Evolutionary conservation across 1,140 invertebrate species (phyloP), one percentile per base, ranked within the genome.

Genomic region (Gonatopus flavifemur): DNA sequence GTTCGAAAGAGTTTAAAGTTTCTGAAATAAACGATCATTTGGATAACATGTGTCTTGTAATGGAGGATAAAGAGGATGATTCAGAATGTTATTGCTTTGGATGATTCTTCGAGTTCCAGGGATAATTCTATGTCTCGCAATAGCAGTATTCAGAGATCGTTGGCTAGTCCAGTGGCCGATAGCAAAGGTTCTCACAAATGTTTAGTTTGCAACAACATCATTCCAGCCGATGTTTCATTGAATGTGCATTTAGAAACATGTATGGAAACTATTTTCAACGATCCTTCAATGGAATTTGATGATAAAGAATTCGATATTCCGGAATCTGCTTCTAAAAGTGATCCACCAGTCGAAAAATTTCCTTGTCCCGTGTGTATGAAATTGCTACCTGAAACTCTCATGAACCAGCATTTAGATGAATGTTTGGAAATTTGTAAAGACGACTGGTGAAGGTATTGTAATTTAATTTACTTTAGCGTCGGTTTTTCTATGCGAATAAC

Each of bases 161-260:
- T 41, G 10, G 20, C 5, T 28, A 28, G 25, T 7, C 25, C 6
- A 28, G 6, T 28, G n/a, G n/a, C 12, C 25, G 12, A 28, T 28
- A 28, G 6, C 6, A 28, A 7, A 7, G 12, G 6, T 28, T 33
- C 18, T 24, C 65, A 60, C 15, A 58, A 57, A 18, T 89, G 88
- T 72, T 81, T 87, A 18, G 82, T 83, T 44, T 89, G 88, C 64
- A 81, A 81, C 18, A 70, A 72, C 32, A 57, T 70, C 28, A 72
- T 87, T 28, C 57, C 70, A 24, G 62, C 64, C 44, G 76, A 69
- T 24, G 50, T 76, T 2, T 72, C 66, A n/a, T 57, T 87, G n/a
- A 74, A 80, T 59, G 74, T 81, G 41, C 86, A 88, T 78, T 72
- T 87, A 22, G 84, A 88, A 37, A 80, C 82, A 46, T 87, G 86